A percentile compares a stretch with the other conserved stretches of the same genome.
Conservation (phyloP, 2,113 vertebrate species). For the Dryoscopus gambensis region DNA sequence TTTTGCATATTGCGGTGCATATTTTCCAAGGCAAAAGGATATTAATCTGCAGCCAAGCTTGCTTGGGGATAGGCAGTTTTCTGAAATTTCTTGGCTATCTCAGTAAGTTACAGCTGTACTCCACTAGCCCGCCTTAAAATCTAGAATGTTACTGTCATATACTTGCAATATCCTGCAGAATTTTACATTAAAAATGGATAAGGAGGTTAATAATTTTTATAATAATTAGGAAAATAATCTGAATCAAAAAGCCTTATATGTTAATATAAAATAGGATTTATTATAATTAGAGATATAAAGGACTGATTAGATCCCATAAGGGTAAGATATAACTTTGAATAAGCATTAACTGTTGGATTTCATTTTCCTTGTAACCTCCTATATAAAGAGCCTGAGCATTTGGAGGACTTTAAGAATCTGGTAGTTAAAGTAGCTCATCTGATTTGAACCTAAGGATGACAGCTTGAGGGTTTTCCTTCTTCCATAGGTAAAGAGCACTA, state of each 20-base stretch:
- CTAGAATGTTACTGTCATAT: background rate
- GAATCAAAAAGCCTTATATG: background rate
- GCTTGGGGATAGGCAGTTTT: background rate
- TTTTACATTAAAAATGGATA: background rate
- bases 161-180: background rate
- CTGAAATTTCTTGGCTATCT: background rate
- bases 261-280: background rate
- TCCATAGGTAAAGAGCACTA: background rate
- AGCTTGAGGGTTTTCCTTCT: background rate
- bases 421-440: background rate
- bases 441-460: background rate
- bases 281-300: background rate
- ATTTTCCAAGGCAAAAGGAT: background rate
- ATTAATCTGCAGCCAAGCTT: background rate
- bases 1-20: background rate
- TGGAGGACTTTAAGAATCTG: background rate
- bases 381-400: background rate
- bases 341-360: background rate
- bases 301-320: background rate
- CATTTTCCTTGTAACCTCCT: background rate
- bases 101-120: background rate
- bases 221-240: background rate
- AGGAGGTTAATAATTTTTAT: background rate
- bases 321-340: background rate
- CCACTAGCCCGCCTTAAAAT: background rate